phyloP scores from a whole-genome alignment of 2,888 invertebrate genomes.

The Suillia variegata region DNA sequence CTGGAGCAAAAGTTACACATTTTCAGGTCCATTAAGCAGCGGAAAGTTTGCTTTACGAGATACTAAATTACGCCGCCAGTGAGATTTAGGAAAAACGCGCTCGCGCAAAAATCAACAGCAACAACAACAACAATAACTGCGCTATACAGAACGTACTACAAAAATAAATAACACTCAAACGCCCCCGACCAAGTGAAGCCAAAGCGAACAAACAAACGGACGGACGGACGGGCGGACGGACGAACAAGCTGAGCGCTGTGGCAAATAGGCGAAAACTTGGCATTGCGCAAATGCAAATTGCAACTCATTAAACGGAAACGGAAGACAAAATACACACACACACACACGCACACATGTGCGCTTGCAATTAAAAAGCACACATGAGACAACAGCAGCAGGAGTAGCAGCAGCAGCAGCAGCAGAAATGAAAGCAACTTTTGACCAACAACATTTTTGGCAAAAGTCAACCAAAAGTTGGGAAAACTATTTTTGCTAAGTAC shows the following conservation, averaged over 20 bases:
- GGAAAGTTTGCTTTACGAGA: constrained; percentile 7
- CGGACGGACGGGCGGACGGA: no score
- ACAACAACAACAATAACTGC: neutral
- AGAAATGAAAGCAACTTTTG: neutral
- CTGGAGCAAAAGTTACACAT: constrained; percentile 5
- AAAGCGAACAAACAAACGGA: no score
- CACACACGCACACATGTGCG: neutral
- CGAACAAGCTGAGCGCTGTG: no score
- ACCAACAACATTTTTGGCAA: neutral
- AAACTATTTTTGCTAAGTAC: constrained; percentile 3
- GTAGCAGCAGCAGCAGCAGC: no score
- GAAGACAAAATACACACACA: neutral
- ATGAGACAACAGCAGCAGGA: no score
- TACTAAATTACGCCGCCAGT: neutral
- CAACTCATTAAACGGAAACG: constrained; percentile 7
- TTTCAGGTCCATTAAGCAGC: constrained; percentile 7
- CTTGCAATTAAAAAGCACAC: neutral
- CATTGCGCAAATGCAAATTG: constrained; percentile 4
- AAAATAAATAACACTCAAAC: neutral
- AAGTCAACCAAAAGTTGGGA: neutral
- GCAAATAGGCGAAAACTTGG: neutral
- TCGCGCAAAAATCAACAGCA: neutral
- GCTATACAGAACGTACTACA: neutral
- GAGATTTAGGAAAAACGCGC: neutral
- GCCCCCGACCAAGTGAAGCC: no score